These are phyloP conservation scores for Pharmacophagus antenor DNA, from an alignment of 2,888 invertebrate genomes.

Conservation along the genomic window DNA sequence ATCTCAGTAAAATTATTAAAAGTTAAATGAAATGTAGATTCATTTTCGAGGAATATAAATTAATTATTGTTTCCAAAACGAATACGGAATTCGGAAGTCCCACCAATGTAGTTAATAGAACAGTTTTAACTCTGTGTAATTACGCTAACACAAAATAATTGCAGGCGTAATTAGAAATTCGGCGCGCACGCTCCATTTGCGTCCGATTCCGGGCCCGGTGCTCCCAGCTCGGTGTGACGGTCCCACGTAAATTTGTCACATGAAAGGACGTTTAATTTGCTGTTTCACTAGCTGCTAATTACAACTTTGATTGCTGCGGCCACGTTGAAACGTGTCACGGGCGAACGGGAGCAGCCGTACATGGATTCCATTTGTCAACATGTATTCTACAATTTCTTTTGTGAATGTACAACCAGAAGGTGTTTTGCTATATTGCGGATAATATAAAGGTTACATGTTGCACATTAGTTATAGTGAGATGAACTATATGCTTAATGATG, in stretches of 20 bases:
- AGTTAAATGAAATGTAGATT: too few relatives aligned
- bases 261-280: conserved; percentile 74
- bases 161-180: conserved; percentile 28
- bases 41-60: too few relatives aligned
- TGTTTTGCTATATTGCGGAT: too few relatives aligned
- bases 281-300: conserved; percentile 77
- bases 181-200: conserved; percentile 26
- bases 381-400: conserved; percentile 23
- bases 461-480: background rate
- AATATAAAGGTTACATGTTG: too few relatives aligned
- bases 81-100: background rate
- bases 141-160: conserved; percentile 21
- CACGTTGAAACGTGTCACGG: conserved; percentile 52
- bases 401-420: conserved; percentile 12
- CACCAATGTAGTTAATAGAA: background rate
- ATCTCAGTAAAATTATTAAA: too few relatives aligned
- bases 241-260: conserved; percentile 60
- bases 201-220: conserved; percentile 22
- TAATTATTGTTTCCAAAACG: background rate
- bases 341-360: conserved; percentile 39
- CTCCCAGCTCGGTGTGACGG: conserved; percentile 28
- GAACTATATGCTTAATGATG: too few relatives aligned
- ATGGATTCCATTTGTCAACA: conserved; percentile 35
- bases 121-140: conserved; percentile 5
- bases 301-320: conserved; percentile 73